Conservation (phyloP, 53 echinoderm and acorn worm species). For the Temnopleurus reevesii region DNA sequence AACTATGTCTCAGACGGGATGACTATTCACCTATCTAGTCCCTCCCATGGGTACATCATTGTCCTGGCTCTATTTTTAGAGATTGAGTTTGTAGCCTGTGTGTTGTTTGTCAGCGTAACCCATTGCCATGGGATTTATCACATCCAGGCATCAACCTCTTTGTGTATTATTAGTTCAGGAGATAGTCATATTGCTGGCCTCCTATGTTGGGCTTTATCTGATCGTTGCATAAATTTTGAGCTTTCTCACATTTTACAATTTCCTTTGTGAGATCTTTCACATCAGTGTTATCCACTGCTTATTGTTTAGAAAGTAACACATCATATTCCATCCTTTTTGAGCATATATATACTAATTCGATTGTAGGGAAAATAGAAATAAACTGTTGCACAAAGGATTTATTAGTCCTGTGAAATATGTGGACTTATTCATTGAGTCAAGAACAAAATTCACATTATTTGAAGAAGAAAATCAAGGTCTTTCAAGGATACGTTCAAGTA, state of each 20-base stretch:
- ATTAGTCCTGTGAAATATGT: too few relatives aligned
- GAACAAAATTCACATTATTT: too few relatives aligned
- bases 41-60: not conserved
- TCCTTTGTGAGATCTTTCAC: not conserved
- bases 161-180: slow-evolving; percentile 11
- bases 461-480: too few relatives aligned
- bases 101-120: not conserved
- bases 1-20: not conserved
- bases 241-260: not conserved
- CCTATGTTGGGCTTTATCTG: not conserved
- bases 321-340: not conserved
- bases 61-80: slow-evolving; percentile 19
- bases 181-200: slow-evolving; percentile 26
- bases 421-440: too few relatives aligned
- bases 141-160: not conserved
- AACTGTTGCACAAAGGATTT: too few relatives aligned
- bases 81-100: not conserved
- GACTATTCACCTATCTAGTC: slow-evolving; percentile 1
- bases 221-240: slow-evolving; percentile 1
- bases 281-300: not conserved
- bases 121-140: slow-evolving; percentile 51
- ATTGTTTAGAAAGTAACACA: not conserved
- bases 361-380: too few relatives aligned
- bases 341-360: too few relatives aligned
- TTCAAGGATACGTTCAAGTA: too few relatives aligned